phyloP scores from a whole-genome alignment of 1,140 invertebrate species.

The Sminthurinus signatus region DNA sequence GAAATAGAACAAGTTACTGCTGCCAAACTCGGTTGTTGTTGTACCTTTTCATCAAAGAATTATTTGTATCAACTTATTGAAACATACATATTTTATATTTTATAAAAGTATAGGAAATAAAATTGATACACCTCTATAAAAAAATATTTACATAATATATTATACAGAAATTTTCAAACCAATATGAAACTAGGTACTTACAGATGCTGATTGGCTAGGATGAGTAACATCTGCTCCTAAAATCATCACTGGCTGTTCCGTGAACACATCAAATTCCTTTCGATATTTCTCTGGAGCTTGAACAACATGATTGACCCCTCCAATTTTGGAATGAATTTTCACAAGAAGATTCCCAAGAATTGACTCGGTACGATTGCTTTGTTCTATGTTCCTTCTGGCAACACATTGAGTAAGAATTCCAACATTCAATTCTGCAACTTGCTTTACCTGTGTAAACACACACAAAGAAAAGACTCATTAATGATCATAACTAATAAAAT shows the following conservation, averaged over 20 bases:
- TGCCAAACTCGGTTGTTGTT: slow-evolving; percentile 27
- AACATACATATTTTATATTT: neutral
- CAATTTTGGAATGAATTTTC: slow-evolving; percentile 79
- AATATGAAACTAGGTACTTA: neutral
- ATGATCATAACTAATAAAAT: too few species aligned
- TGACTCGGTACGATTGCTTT: slow-evolving; percentile 44
- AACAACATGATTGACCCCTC: slow-evolving; percentile 70
- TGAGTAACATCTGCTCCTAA: slow-evolving; percentile 86
- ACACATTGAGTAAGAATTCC: slow-evolving; percentile 78
- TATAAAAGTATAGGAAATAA: neutral
- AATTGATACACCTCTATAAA: neutral
- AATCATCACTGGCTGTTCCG: slow-evolving; percentile 54
- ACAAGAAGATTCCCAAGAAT: slow-evolving; percentile 67
- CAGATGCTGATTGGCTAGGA: slow-evolving; percentile 57
- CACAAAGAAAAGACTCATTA: too few species aligned
- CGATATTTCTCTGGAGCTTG: neutral
- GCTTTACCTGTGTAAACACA: slow-evolving; percentile 22
- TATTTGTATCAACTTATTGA: neutral
- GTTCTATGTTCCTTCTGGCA: slow-evolving; percentile 53
- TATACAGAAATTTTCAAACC: neutral
- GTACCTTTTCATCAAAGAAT: neutral
- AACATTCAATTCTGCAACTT: slow-evolving; percentile 55
- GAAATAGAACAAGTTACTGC: slow-evolving; percentile 31
- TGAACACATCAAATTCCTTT: slow-evolving; percentile 44
- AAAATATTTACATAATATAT: neutral